phyloP scores from a whole-genome alignment of 2,888 invertebrate genomes.

The Diadromus collaris region DNA sequence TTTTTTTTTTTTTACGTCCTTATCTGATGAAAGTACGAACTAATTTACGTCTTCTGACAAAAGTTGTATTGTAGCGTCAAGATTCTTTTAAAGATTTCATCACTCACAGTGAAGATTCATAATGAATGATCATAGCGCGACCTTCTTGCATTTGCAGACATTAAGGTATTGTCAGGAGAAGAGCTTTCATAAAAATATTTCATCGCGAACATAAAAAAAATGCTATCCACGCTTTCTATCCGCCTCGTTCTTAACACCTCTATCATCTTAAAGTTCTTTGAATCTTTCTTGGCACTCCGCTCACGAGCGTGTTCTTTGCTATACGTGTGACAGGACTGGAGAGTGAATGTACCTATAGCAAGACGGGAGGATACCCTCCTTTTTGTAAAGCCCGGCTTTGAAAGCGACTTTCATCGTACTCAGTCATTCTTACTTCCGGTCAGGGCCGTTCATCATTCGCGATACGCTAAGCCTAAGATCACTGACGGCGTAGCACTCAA shows the following conservation, averaged over 20 bases:
- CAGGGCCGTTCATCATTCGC: conserved; percentile 55
- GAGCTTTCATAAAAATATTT: conserved; percentile 32
- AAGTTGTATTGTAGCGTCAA: background rate
- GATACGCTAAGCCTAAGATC: conserved; percentile 9
- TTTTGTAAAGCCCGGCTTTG: conserved; percentile 42
- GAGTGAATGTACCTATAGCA: conserved; percentile 16
- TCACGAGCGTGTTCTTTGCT: conserved; percentile 32
- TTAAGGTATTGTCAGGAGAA: background rate
- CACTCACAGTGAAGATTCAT: background rate
- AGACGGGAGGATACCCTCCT: conserved; percentile 42
- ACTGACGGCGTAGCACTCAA: conserved; percentile 1
- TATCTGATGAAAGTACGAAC: no score
- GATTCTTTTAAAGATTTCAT: conserved; percentile 1
- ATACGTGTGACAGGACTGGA: conserved; percentile 7
- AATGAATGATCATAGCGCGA: background rate
- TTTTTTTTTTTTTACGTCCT: no score
- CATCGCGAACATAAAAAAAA: background rate
- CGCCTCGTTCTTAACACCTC: conserved; percentile 8
- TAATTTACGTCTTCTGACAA: background rate
- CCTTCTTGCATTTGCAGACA: background rate
- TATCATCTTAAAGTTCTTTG: conserved; percentile 53
- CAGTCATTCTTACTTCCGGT: conserved; percentile 57
- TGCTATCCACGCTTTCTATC: conserved; percentile 28
- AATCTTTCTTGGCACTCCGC: conserved; percentile 44
- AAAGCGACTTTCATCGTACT: conserved; percentile 54